These are phyloP conservation scores for Tachypleus tridentatus DNA, from an alignment of 1,140 invertebrate genomes.

Conservation along the genomic window DNA sequence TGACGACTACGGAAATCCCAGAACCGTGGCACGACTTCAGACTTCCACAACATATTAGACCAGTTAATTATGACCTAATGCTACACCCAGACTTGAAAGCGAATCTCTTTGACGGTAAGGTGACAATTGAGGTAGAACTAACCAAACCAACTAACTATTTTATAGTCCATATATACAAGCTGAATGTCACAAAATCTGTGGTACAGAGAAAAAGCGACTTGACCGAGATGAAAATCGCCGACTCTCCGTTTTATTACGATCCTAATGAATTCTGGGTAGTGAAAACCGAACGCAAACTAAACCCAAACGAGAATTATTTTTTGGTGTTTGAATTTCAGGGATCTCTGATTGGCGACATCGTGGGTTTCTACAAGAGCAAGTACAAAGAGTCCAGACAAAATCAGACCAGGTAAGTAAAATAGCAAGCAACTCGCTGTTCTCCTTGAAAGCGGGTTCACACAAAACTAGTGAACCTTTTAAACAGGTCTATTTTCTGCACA, in stretches of 20 bases:
- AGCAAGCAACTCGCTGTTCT: too few relatives aligned
- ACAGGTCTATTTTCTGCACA: too few relatives aligned
- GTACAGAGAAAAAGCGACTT: neutral
- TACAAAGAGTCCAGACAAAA: neutral
- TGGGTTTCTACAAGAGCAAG: neutral
- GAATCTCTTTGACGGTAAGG: conserved; percentile 54
- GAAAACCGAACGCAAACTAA: neutral
- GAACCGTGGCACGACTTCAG: conserved; percentile 28
- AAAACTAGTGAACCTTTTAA: too few relatives aligned
- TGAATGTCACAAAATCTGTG: conserved; percentile 31
- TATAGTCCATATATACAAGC: conserved; percentile 33
- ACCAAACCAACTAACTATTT: conserved; percentile 30
- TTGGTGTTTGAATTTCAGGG: neutral
- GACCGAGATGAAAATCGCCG: neutral
- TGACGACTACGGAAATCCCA: neutral
- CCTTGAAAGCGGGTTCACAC: too few relatives aligned
- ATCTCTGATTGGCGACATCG: neutral
- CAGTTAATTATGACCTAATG: conserved; percentile 57
- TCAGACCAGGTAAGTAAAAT: neutral
- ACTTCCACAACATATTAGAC: conserved; percentile 50
- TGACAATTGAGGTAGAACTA: conserved; percentile 51
- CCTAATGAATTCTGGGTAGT: neutral
- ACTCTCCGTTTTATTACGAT: neutral
- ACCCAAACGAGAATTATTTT: neutral
- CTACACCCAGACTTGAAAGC: conserved; percentile 55